These are phyloP conservation scores for Parnassius glacialis DNA, from an alignment of 2,888 invertebrate genomes.

Conservation along the genomic window DNA sequence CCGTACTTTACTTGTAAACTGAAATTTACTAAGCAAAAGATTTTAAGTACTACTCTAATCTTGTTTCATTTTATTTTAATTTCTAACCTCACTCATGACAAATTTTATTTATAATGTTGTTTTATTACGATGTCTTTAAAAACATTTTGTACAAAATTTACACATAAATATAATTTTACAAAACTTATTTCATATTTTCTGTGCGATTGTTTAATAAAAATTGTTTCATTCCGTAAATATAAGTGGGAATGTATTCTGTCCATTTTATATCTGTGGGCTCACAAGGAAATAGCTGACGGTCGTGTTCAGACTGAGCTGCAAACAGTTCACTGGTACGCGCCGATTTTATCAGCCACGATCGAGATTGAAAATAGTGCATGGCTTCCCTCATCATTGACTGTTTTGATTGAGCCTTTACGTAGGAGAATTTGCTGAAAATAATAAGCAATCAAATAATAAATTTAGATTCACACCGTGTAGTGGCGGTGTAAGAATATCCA, in stretches of 20 bases:
- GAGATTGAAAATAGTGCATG: conserved; percentile 88
- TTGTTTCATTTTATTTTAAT: no score
- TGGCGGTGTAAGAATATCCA: no score
- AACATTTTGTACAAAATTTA: no score
- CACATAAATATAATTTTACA: no score
- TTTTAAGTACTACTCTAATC: no score
- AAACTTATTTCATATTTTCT: not conserved
- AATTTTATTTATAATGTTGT: no score
- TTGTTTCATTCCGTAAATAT: conserved; percentile 89
- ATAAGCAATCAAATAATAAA: no score
- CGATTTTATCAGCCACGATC: conserved; percentile 90
- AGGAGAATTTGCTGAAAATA: conserved; percentile 68
- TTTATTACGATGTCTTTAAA: no score
- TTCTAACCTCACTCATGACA: no score
- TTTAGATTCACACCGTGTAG: no score
- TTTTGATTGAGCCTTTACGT: conserved; percentile 87
- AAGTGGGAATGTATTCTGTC: conserved; percentile 89
- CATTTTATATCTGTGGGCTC: conserved; percentile 89
- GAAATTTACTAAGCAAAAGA: no score
- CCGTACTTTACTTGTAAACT: no score
- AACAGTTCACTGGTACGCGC: conserved; percentile 84
- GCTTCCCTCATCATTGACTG: conserved; percentile 78
- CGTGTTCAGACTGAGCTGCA: conserved; percentile 78
- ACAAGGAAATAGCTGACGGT: conserved; percentile 87
- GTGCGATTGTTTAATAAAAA: conserved; percentile 46